Conservation (phyloP, 1,140 invertebrate species). For the Macrocentrus cingulum region DNA sequence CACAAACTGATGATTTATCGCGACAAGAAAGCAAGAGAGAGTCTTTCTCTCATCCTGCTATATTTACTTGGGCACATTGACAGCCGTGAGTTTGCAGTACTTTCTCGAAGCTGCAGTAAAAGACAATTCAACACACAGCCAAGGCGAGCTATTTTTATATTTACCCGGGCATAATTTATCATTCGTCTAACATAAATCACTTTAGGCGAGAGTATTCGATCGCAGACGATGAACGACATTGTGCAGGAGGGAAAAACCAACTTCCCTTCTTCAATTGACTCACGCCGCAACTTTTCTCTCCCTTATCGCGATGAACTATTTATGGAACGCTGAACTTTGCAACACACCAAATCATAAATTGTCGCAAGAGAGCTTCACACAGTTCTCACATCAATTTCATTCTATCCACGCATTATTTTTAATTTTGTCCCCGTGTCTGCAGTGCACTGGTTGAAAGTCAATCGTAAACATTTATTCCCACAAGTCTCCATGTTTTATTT, state of each 20-base stretch:
- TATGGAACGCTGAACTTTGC: slow-evolving; percentile 25
- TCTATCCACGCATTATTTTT: too few relatives aligned
- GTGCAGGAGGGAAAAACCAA: slow-evolving; percentile 14
- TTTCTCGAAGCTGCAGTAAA: too few relatives aligned
- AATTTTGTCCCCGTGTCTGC: too few relatives aligned
- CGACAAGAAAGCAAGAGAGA: not conserved
- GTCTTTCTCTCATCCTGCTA: not conserved
- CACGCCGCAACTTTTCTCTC: slow-evolving; percentile 26
- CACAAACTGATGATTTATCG: slow-evolving; percentile 14
- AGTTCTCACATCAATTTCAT: too few relatives aligned
- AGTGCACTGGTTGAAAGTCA: too few relatives aligned
- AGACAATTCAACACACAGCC: not conserved
- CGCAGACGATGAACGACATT: not conserved
- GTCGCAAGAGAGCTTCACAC: too few relatives aligned
- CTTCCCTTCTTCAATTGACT: slow-evolving; percentile 30
- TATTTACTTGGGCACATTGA: not conserved
- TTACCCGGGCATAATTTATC: not conserved
- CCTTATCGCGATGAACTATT: slow-evolving; percentile 33
- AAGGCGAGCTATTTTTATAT: not conserved
- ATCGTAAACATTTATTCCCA: too few relatives aligned
- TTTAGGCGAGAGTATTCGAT: not conserved
- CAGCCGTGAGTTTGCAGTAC: not conserved
- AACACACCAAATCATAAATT: too few relatives aligned
- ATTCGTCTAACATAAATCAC: slow-evolving; percentile 3
- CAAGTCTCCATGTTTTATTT: too few relatives aligned